These are phyloP conservation scores for Neomonachus schauinslandi DNA, from an alignment of 2,113 vertebrate species.

Conservation along the genomic window DNA sequence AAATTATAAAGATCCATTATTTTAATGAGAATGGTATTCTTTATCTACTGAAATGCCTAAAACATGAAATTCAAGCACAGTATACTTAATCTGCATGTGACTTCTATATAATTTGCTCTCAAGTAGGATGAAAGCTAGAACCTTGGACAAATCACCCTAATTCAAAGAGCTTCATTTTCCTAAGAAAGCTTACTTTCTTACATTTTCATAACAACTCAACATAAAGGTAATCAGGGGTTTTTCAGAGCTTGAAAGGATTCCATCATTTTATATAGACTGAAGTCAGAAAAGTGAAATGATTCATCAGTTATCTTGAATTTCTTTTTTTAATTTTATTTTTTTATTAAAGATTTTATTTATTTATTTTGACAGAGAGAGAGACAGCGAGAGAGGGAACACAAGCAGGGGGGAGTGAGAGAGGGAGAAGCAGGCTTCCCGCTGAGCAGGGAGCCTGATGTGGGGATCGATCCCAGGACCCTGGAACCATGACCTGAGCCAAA, in stretches of 20 bases:
- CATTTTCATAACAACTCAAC: neutral
- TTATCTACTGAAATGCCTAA: slow-evolving; percentile 33
- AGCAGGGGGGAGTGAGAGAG: too few species aligned
- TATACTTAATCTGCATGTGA: slow-evolving; percentile 9
- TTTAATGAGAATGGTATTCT: slow-evolving; percentile 5
- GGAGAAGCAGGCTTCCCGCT: too few species aligned
- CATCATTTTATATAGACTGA: slow-evolving; percentile 10
- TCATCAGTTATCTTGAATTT: slow-evolving; percentile 32
- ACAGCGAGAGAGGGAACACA: too few species aligned
- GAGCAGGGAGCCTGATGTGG: too few species aligned
- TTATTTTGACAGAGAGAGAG: too few species aligned
- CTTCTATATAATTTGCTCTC: slow-evolving; percentile 24
- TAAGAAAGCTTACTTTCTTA: slow-evolving; percentile 30
- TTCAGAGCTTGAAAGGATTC: neutral
- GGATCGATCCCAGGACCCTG: too few species aligned
- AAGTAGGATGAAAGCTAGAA: slow-evolving; percentile 40
- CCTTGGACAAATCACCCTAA: neutral
- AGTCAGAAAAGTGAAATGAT: slow-evolving; percentile 26
- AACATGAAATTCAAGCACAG: neutral
- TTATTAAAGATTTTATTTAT: too few species aligned
- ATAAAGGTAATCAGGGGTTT: slow-evolving; percentile 15
- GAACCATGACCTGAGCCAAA: too few species aligned
- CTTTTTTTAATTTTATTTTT: neutral
- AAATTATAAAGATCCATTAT: neutral
- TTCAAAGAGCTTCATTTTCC: neutral